phyloP scores from a whole-genome alignment of 2,888 invertebrate genomes.

The Loripinus fragilis region DNA sequence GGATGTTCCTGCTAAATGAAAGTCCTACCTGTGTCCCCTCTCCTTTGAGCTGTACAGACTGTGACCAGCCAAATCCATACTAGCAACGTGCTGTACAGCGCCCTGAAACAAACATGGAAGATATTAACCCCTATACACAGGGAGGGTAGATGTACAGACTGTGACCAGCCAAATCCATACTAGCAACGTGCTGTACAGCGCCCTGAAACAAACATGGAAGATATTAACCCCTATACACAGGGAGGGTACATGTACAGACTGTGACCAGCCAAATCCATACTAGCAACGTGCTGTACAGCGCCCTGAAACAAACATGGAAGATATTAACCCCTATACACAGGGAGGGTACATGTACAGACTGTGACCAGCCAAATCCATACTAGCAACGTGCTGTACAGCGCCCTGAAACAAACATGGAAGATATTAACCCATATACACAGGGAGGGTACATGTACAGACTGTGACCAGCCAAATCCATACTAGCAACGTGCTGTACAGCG shows the following conservation, averaged over 20 bases:
- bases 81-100: constrained; percentile 25
- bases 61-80: constrained; percentile 23
- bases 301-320: constrained; percentile 25
- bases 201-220: constrained; percentile 25
- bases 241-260: constrained; percentile 5
- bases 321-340: too few species aligned
- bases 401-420: constrained; percentile 25
- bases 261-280: constrained; percentile 23
- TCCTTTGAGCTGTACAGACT: constrained; percentile 13
- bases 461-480: too few species aligned
- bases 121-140: too few species aligned
- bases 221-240: too few species aligned
- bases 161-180: constrained; percentile 23
- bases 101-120: constrained; percentile 25
- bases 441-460: too few species aligned
- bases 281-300: constrained; percentile 25
- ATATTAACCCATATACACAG: too few species aligned
- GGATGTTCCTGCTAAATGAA: too few species aligned
- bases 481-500: too few species aligned
- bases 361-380: constrained; percentile 23
- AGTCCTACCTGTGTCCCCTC: constrained; percentile 36
- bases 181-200: constrained; percentile 25
- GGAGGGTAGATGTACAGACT: constrained; percentile 8
- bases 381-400: constrained; percentile 25
- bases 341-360: constrained; percentile 5